Conservation (phyloP, 2,888 invertebrate genomes). For the Nephrocerus scutellatus region DNA sequence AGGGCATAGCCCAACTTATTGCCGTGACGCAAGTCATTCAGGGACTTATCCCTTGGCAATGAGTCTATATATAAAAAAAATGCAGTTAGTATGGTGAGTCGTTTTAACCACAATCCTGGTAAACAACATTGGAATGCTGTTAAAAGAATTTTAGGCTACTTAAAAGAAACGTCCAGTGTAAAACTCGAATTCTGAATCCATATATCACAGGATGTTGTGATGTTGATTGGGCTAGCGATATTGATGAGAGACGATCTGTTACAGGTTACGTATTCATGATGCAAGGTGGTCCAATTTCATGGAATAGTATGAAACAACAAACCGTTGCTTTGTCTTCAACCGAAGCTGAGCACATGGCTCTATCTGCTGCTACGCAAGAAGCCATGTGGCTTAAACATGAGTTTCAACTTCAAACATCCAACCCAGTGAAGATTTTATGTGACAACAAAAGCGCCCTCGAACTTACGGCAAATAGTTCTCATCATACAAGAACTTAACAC, state of each 20-base stretch:
- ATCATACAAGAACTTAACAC: conserved; percentile 11
- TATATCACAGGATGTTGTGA: conserved; percentile 7
- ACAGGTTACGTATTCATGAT: conserved; percentile 10
- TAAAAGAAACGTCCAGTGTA: conserved; percentile 2
- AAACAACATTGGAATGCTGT: too few species aligned
- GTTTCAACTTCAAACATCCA: conserved; percentile 1
- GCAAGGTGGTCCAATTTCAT: conserved; percentile 7
- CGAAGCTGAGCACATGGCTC: conserved; percentile 9
- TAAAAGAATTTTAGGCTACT: too few species aligned
- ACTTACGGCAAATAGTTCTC: conserved; percentile 6
- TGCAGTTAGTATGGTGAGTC: too few species aligned
- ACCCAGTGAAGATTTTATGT: conserved; percentile 6
- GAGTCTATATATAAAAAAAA: too few species aligned
- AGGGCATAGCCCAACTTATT: too few species aligned
- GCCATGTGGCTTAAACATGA: conserved; percentile 9
- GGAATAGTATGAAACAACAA: conserved; percentile 8
- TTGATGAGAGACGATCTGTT: conserved; percentile 3
- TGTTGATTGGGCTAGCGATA: conserved; percentile 12
- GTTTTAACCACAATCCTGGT: too few species aligned
- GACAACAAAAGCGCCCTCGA: conserved; percentile 16
- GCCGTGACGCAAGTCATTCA: too few species aligned
- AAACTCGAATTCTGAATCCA: not conserved
- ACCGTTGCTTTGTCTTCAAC: conserved; percentile 12
- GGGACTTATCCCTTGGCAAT: too few species aligned
- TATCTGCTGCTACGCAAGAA: conserved; percentile 6